These are phyloP conservation scores for Enteromius treurensis DNA, from an alignment of 2,797 vertebrate genomes.

Conservation along the genomic window DNA sequence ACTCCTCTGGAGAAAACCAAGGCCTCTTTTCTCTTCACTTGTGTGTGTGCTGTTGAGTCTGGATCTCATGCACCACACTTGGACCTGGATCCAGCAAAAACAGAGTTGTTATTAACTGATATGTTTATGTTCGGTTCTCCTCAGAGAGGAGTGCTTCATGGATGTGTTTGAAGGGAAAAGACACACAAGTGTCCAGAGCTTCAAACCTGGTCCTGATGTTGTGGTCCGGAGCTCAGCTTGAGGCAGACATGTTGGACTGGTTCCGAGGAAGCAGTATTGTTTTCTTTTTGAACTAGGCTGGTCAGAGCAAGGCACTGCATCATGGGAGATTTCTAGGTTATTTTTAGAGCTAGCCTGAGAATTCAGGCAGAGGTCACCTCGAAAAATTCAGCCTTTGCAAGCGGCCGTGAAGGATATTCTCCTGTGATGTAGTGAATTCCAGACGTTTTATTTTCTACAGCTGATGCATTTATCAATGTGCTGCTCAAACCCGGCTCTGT, in stretches of 20 bases:
- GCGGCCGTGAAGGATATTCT: slow-evolving; percentile 61
- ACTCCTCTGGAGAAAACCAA: not conserved
- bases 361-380: slow-evolving; percentile 78
- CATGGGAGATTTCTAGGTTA: slow-evolving; percentile 75
- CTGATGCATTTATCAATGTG: not conserved
- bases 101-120: not conserved
- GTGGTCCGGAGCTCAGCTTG: not conserved
- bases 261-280: slow-evolving; percentile 45
- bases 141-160: not conserved
- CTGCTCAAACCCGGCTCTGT: not conserved
- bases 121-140: not conserved
- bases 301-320: slow-evolving; percentile 53
- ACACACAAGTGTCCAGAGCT: not conserved
- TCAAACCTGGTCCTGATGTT: not conserved
- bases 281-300: slow-evolving; percentile 64
- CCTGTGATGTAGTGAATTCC: slow-evolving; percentile 61
- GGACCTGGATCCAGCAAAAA: not conserved
- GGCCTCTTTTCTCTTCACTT: not conserved
- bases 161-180: not conserved
- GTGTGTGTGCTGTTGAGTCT: not conserved
- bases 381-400: slow-evolving; percentile 69
- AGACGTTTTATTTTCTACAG: slow-evolving; percentile 63
- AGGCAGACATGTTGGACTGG: not conserved
- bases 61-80: not conserved
- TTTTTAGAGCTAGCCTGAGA: slow-evolving; percentile 81